These are phyloP conservation scores for Callimorpha dominula DNA, from an alignment of 2,888 invertebrate genomes.

Conservation along the genomic window DNA sequence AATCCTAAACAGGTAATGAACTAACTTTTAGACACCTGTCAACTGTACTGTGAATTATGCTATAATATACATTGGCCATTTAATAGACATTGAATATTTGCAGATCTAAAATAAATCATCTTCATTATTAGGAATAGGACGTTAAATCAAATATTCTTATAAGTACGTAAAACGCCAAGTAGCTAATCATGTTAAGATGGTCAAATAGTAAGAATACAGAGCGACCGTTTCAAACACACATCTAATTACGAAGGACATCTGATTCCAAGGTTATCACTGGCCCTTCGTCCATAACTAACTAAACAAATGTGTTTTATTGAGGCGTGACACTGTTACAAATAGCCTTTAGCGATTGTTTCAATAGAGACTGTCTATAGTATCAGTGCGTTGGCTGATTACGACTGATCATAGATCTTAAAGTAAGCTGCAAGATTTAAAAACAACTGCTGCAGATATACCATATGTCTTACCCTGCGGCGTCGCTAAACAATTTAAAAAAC, in stretches of 20 bases:
- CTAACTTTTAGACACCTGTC: too few relatives aligned
- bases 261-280: conserved; percentile 10
- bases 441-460: too few relatives aligned
- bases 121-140: too few relatives aligned
- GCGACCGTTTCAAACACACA: not conserved
- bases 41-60: too few relatives aligned
- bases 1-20: too few relatives aligned
- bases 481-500: too few relatives aligned
- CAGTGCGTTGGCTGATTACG: not conserved
- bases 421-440: too few relatives aligned
- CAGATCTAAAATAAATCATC: not conserved
- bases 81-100: not conserved
- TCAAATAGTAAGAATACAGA: not conserved
- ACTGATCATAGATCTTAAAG: not conserved
- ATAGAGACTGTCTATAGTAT: not conserved
- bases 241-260: conserved; percentile 5
- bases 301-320: conserved; percentile 62
- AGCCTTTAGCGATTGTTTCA: conserved; percentile 35
- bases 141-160: too few relatives aligned
- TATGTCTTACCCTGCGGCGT: too few relatives aligned
- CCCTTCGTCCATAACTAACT: conserved; percentile 55
- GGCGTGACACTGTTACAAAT: conserved; percentile 58
- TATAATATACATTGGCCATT: not conserved
- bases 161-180: not conserved
- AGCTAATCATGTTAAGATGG: not conserved